Percentiles rank a stretch among this genome's conserved stretches.
Conservation (phyloP, 2,797 vertebrate species). For the Oryzias sinensis region DNA sequence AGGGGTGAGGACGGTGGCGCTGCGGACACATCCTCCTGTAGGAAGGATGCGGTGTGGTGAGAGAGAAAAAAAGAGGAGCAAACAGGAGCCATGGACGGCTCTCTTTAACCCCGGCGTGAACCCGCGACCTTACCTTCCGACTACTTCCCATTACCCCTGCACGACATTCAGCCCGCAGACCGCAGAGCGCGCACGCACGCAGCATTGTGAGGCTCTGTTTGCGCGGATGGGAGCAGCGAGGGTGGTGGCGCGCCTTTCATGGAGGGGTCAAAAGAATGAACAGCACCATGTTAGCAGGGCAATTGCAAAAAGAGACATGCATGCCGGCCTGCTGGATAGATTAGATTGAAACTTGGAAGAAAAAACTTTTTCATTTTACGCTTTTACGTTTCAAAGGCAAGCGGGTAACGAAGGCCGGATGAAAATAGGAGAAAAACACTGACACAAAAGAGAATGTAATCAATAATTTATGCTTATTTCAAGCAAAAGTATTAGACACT, state of each 20-base stretch:
- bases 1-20: slow-evolving; percentile 68
- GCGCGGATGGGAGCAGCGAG: slow-evolving; percentile 35
- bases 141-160: slow-evolving; percentile 85
- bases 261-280: slow-evolving; percentile 60
- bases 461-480: too few species aligned
- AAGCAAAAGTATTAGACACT: too few species aligned
- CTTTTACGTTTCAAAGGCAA: too few species aligned
- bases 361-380: too few species aligned
- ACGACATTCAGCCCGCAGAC: slow-evolving; percentile 76
- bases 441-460: too few species aligned
- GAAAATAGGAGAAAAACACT: too few species aligned
- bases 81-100: slow-evolving; percentile 84
- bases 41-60: slow-evolving; percentile 88
- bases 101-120: slow-evolving; percentile 88
- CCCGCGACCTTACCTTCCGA: slow-evolving; percentile 82
- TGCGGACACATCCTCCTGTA: slow-evolving; percentile 84
- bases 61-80: slow-evolving; percentile 64
- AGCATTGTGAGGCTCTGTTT: slow-evolving; percentile 54
- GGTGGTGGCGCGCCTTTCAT: slow-evolving; percentile 44
- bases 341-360: background rate
- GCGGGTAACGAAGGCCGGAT: too few species aligned
- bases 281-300: slow-evolving; percentile 43
- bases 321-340: slow-evolving; percentile 21
- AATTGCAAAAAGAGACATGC: slow-evolving; percentile 28
- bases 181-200: slow-evolving; percentile 35